Percentiles rank a stretch among this genome's conserved stretches.
phyloP scores from a whole-genome alignment of 2,797 vertebrate genomes.

The Hydrolagus colliei region DNA sequence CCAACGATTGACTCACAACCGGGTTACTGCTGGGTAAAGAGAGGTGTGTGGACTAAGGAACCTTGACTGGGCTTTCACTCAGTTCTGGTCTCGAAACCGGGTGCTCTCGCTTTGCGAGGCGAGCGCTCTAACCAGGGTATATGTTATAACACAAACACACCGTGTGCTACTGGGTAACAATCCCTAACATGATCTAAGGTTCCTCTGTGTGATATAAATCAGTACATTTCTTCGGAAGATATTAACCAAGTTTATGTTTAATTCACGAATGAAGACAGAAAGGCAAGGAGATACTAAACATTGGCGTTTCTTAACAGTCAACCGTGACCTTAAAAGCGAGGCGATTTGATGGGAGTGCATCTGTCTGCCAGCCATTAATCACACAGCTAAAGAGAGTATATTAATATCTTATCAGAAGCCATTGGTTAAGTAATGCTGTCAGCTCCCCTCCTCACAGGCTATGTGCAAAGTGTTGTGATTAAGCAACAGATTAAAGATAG shows the following conservation, averaged over 20 bases:
- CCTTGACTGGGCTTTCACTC: too few relatives aligned
- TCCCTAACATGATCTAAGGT: too few relatives aligned
- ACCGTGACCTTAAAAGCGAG: background rate
- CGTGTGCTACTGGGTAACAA: too few relatives aligned
- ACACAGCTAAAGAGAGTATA: conserved; percentile 47
- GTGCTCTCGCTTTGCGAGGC: too few relatives aligned
- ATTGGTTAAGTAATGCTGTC: conserved; percentile 51
- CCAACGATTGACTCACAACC: too few relatives aligned
- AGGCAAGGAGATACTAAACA: background rate
- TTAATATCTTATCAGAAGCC: conserved; percentile 55
- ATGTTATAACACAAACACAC: too few relatives aligned
- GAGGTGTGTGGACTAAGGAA: too few relatives aligned
- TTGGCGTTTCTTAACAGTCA: conserved; percentile 8
- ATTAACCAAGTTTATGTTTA: background rate
- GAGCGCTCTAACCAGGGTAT: too few relatives aligned
- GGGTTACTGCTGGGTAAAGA: too few relatives aligned
- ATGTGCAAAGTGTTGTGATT: conserved; percentile 87
- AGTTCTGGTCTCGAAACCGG: too few relatives aligned
- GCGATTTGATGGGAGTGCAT: conserved; percentile 27
- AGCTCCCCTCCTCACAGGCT: conserved; percentile 43
- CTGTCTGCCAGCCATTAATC: conserved; percentile 43
- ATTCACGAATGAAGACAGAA: background rate
- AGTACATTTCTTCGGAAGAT: too few relatives aligned
- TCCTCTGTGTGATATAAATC: too few relatives aligned
- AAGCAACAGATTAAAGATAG: conserved; percentile 95